Evolutionary conservation across 2,113 vertebrate genomes (phyloP).

Genomic region (Elephas maximus): DNA sequence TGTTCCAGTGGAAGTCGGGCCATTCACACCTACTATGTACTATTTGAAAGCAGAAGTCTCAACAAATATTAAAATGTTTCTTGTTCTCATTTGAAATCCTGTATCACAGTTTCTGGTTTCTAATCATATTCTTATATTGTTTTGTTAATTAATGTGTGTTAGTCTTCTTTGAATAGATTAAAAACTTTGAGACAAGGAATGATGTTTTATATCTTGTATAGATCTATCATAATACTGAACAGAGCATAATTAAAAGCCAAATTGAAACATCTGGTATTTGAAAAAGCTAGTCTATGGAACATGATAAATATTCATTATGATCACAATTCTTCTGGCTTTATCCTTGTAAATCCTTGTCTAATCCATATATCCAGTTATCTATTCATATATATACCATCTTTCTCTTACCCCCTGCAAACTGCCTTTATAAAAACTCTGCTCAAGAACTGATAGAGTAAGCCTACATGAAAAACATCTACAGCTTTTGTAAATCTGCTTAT

Average conservation of each 20-base stretch:
- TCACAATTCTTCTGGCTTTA: slow-evolving; percentile 53
- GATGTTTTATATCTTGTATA: slow-evolving; percentile 46
- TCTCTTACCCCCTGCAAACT: slow-evolving; percentile 46
- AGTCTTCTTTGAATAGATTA: slow-evolving; percentile 37
- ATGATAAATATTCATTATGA: slow-evolving; percentile 75
- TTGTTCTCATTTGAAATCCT: slow-evolving; percentile 45
- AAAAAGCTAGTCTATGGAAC: slow-evolving; percentile 44
- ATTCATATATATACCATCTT: slow-evolving; percentile 40
- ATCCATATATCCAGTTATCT: slow-evolving; percentile 71
- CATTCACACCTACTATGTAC: not conserved
- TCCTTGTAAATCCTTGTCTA: slow-evolving; percentile 69
- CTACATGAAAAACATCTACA: not conserved
- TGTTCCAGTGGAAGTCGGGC: not conserved
- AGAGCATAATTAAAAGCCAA: slow-evolving; percentile 68
- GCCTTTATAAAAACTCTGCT: slow-evolving; percentile 63
- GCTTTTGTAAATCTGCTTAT: slow-evolving; percentile 64
- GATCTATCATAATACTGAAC: not conserved
- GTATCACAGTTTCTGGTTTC: slow-evolving; percentile 4
- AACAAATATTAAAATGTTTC: slow-evolving; percentile 43
- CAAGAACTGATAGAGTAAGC: not conserved
- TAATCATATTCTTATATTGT: slow-evolving; percentile 30
- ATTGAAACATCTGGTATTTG: slow-evolving; percentile 58
- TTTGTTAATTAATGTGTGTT: slow-evolving; percentile 57
- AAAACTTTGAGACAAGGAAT: not conserved
- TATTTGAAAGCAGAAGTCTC: slow-evolving; percentile 35